A percentile compares a stretch with the other conserved stretches of the same genome.
These are phyloP conservation scores for Callimorpha dominula DNA, from an alignment of 2,888 invertebrate species.

Conservation along the genomic window DNA sequence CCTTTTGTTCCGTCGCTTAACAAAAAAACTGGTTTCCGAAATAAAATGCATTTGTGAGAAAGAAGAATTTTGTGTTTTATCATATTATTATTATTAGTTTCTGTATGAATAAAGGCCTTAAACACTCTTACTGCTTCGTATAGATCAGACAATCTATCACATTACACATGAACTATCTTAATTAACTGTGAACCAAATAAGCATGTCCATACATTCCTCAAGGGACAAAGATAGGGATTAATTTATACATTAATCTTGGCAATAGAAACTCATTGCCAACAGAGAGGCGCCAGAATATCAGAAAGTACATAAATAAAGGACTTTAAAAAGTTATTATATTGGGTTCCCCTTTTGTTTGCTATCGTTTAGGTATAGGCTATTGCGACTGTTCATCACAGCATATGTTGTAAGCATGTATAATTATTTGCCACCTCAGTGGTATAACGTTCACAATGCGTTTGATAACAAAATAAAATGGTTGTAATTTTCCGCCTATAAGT, in stretches of 20 bases:
- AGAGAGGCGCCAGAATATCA: background rate
- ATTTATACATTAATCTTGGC: constrained; percentile 8
- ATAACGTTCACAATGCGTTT: background rate
- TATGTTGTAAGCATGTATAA: too few relatives aligned
- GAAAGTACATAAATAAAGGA: background rate
- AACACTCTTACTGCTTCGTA: background rate
- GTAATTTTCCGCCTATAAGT: too few relatives aligned
- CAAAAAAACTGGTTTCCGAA: background rate
- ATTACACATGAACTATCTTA: background rate
- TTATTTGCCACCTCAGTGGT: background rate
- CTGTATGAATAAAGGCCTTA: background rate
- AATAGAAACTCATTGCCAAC: background rate
- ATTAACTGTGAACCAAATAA: constrained; percentile 3
- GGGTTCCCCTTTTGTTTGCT: too few relatives aligned
- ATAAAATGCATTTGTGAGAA: background rate
- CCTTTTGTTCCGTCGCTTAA: too few relatives aligned
- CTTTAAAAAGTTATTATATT: background rate
- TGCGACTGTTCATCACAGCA: background rate
- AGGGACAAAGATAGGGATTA: constrained; percentile 4
- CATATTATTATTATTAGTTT: background rate
- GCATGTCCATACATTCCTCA: background rate
- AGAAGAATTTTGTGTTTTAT: background rate
- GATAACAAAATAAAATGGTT: background rate
- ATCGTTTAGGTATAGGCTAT: background rate
- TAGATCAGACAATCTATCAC: background rate